Base-by-base conservation (phyloP, 2,113 vertebrate genomes). In the Oreochromis niloticus region DNA sequence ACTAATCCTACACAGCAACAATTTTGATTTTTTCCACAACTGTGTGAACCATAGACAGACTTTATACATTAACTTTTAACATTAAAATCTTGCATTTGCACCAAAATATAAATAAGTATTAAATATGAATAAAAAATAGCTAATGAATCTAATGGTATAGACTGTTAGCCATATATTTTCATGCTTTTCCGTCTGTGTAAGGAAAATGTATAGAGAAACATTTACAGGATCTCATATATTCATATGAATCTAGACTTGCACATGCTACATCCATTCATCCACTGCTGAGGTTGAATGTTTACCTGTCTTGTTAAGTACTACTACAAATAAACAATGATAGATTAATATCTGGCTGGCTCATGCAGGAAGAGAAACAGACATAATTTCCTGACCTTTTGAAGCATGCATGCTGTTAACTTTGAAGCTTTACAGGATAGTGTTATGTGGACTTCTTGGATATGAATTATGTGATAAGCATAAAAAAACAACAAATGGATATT, bases 21-120 rank as follows among this genome's bases (percentile, higher is more conserved):
- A 7, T 73, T 73, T 17, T 0, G 13, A 48, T 48, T 46, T 66
- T 73, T 30, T 24, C 68, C 68, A 73, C 24, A 27, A 46, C 39
- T 46, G 13, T 27, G 22, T 73, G 68, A 73, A 43, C 63, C 36
- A 43, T 71, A 71, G 46, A 46, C 9, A 17, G 2, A 48, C 14
- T 48, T 73, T 16, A 17, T 46, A 73, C 10, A 0, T 27, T 27
- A 46, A 48, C 0, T 0, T 48, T 48, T 14, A 75, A 46, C 8
- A 48, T 17, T 11, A 48, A 75, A 48, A 17, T 46, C 39, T 46
- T 46, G 22, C 1, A 2, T 46, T 73, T 27, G 41, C 22, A 75
- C 9, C 71, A 32, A 19, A 32, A 17, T 50, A 75, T 48, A 48
- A 48, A 39, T 66, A 39, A 66, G 6, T 66, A 66, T 17, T 36